Percentiles rank a stretch among this genome's conserved stretches.
These are phyloP conservation scores for Falco cherrug DNA, from an alignment of 2,797 vertebrate genomes.

Conservation along the genomic window DNA sequence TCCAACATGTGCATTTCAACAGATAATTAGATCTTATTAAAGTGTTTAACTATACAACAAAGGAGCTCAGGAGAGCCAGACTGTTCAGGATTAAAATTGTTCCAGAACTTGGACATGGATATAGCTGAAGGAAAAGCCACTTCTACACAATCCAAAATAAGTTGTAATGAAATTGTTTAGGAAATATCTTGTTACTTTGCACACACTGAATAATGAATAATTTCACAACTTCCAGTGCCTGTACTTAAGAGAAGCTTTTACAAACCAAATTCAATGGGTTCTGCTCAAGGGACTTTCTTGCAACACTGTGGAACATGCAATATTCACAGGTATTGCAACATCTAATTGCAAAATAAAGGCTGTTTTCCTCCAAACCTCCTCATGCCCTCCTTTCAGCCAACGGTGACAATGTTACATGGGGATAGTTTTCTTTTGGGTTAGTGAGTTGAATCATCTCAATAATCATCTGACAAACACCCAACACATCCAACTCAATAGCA, in stretches of 20 bases:
- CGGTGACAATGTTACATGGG: neutral
- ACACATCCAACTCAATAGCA: neutral
- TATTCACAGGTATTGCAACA: slow-evolving; percentile 67
- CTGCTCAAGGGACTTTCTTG: slow-evolving; percentile 60
- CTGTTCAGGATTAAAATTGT: neutral
- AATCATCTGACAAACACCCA: neutral
- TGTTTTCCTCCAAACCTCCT: slow-evolving; percentile 18
- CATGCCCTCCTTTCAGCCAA: neutral
- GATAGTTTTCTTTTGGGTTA: neutral
- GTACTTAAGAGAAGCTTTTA: slow-evolving; percentile 27
- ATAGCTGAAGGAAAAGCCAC: neutral
- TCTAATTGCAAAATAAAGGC: slow-evolving; percentile 60
- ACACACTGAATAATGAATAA: slow-evolving; percentile 8
- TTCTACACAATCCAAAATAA: neutral
- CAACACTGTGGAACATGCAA: slow-evolving; percentile 45
- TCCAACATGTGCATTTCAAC: neutral
- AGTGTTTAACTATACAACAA: neutral
- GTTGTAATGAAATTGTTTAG: neutral
- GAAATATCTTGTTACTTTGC: slow-evolving; percentile 15
- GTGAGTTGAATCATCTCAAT: neutral
- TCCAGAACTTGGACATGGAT: neutral
- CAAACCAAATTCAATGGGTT: slow-evolving; percentile 51
- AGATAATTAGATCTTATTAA: neutral
- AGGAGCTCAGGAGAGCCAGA: neutral
- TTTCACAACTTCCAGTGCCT: slow-evolving; percentile 49